Conservation (phyloP, 2,113 vertebrate species). For the Erpornis zantholeuca region DNA sequence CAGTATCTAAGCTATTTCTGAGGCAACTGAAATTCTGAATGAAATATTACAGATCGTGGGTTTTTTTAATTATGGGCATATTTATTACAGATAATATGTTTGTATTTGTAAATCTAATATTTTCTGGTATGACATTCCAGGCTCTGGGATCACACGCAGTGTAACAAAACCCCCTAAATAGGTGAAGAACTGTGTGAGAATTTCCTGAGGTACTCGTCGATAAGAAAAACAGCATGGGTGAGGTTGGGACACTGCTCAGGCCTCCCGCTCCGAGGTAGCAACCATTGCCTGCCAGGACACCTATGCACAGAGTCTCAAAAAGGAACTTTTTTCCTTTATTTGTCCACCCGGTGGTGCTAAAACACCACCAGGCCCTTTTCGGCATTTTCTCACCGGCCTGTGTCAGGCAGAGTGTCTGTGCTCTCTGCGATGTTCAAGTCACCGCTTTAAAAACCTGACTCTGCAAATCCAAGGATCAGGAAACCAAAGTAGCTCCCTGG, state of each 20-base stretch:
- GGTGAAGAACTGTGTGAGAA: neutral
- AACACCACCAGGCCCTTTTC: neutral
- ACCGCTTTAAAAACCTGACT: fast-evolving
- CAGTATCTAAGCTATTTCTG: neutral
- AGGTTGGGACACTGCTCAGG: neutral
- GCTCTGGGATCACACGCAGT: fast-evolving
- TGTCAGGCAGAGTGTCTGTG: neutral
- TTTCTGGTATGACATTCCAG: neutral
- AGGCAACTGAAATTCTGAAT: neutral
- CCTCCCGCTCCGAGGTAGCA: neutral
- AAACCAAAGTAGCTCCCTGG: neutral
- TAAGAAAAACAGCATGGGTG: neutral
- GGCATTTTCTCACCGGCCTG: neutral
- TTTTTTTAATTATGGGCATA: neutral
- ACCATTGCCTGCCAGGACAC: neutral
- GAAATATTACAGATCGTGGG: neutral
- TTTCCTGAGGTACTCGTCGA: neutral
- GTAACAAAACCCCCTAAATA: neutral
- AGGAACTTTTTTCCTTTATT: neutral
- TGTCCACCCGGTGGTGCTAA: constrained; percentile 60
- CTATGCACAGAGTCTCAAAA: neutral
- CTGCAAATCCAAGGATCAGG: neutral
- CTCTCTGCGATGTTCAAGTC: neutral
- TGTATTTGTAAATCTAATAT: neutral
- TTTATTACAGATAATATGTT: neutral